Base-by-base conservation (phyloP, 2,888 invertebrate genomes). In the Hecatera dysodea region DNA sequence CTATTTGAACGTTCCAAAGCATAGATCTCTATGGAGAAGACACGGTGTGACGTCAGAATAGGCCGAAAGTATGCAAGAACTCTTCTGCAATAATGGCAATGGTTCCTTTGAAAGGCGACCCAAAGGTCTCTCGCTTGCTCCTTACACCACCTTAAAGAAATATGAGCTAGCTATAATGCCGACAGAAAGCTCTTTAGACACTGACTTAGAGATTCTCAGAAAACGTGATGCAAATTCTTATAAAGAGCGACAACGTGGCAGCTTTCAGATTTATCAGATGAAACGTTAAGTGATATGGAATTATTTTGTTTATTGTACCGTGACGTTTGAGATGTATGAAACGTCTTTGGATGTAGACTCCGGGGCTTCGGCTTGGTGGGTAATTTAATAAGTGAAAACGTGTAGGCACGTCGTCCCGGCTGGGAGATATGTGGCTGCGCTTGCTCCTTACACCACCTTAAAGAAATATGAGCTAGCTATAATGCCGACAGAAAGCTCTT, bases 171-270 rank as follows among this genome's bases (percentile, higher is more conserved):
- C 74, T 88, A 86, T 85, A 86, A 86, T 80, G 76, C 81, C 80
- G 81, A 80, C 87, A 86, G 82, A 89, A 89, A 88, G 87, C 88
- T 90, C 87, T 88, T 88, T 87, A 88, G 86, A 86, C 89, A 86
- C 82, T 81, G 82, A 82, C 84, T 87, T 84, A 83, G 81, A 89
- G 87, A 90, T 88, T 88, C 86, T 84, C 72, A 73, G 75, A 72
- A 74, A 60, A 87, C 89, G 88, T 90, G 90, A 86, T 72, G 64
- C 80, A 84, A 85, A 87, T 89, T 82, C 65, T 75, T 75, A 77
- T 67, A 71, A 75, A 75, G 46, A 64, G 29, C 33, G 57, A 56
- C 66, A 55, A 61, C 66, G 62, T 69, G 75, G 69, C 68, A 50
- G 39, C 27, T 59, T 62, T 27, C 22, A 36, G 24, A 22, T 39